Conservation (phyloP, 2,888 invertebrate genomes). For the Pristionchus japonicus region DNA sequence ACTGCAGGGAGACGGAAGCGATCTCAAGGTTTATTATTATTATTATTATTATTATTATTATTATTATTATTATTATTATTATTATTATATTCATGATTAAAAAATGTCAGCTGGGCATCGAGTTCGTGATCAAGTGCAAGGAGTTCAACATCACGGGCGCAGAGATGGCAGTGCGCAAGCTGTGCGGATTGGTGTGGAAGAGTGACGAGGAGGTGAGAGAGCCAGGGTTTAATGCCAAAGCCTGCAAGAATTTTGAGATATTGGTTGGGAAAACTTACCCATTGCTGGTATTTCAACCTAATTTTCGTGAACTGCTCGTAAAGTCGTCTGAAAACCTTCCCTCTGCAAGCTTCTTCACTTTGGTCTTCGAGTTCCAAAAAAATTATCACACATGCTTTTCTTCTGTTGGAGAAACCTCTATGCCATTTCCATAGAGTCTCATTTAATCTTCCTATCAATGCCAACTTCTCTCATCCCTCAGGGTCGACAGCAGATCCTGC, state of each 20-base stretch:
- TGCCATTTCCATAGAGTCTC: too few species aligned
- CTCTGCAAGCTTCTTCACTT: too few species aligned
- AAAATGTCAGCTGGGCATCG: conserved; percentile 82
- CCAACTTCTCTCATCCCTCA: neutral
- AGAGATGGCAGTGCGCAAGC: conserved; percentile 4
- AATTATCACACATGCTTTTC: too few species aligned
- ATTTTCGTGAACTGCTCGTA: too few species aligned
- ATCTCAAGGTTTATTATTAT: conserved; percentile 10
- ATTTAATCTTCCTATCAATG: too few species aligned
- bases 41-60: neutral
- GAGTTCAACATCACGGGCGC: conserved; percentile 72
- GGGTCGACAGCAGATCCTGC: conserved; percentile 33
- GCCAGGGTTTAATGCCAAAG: too few species aligned
- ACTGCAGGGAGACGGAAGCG: conserved; percentile 42
- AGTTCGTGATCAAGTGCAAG: conserved; percentile 84
- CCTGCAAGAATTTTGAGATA: too few species aligned
- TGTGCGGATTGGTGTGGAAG: conserved; percentile 48
- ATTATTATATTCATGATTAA: neutral
- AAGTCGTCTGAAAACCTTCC: too few species aligned
- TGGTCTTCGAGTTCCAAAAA: too few species aligned
- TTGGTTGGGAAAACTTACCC: too few species aligned
- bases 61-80: neutral
- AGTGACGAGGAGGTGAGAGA: conserved; percentile 42
- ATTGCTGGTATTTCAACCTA: too few species aligned
- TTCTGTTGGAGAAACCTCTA: too few species aligned